Evolutionary conservation across 2,797 vertebrate species (phyloP).

Genomic region (Vespertilio murinus): DNA sequence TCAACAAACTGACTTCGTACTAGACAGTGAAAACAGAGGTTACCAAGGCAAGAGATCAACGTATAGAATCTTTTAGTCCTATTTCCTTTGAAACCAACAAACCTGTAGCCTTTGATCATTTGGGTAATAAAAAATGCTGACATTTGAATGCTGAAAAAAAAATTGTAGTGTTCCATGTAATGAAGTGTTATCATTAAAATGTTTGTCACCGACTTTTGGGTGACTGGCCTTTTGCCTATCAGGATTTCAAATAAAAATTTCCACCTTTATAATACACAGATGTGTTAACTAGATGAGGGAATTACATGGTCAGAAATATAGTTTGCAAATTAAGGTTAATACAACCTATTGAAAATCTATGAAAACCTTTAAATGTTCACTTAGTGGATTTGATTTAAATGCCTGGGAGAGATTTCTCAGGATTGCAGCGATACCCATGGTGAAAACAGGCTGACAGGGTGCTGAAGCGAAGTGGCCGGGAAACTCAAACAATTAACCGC

Average conservation of each 20-base stretch:
- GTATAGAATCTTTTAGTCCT: background rate
- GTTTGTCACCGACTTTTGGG: background rate
- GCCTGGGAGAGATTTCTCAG: background rate
- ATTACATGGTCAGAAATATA: background rate
- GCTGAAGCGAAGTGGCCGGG: background rate
- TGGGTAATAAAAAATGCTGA: background rate
- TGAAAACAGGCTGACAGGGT: background rate
- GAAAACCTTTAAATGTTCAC: background rate
- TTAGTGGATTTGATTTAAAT: conserved; percentile 24
- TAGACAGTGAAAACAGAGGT: conserved; percentile 8
- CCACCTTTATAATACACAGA: background rate
- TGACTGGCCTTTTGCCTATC: conserved; percentile 27
- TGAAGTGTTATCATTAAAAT: conserved; percentile 40
- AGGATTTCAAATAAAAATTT: conserved; percentile 24
- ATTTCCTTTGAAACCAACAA: background rate
- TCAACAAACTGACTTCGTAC: background rate
- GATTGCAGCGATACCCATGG: background rate
- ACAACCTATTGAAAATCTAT: background rate
- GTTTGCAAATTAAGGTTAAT: conserved; percentile 15
- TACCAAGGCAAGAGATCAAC: background rate
- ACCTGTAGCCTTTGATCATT: background rate
- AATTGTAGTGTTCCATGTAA: background rate
- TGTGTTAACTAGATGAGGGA: background rate
- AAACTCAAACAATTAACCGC: background rate
- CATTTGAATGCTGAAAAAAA: background rate